A percentile compares a stretch with the other conserved stretches of the same genome.
phyloP scores from a whole-genome alignment of 1,140 invertebrate species.

The Tetragonula clypearis region DNA sequence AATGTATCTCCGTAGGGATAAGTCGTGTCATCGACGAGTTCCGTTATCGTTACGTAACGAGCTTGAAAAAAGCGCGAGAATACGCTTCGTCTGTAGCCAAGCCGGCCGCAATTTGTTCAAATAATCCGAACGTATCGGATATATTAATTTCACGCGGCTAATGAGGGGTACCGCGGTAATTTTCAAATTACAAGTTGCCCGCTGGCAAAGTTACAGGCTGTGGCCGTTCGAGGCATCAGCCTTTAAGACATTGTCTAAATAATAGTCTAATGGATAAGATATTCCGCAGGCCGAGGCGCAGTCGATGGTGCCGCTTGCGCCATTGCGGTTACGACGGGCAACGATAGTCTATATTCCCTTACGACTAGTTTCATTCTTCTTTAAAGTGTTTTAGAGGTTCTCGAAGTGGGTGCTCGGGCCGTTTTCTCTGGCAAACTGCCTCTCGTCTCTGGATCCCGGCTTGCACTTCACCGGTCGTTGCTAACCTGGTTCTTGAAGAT shows the following conservation, averaged over 20 bases:
- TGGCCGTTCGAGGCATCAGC: background rate
- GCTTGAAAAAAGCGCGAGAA: background rate
- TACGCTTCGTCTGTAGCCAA: too few species aligned
- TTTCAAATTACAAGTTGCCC: slow-evolving; percentile 54
- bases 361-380: slow-evolving; percentile 62
- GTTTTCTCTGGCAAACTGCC: slow-evolving; percentile 59
- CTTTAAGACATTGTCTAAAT: slow-evolving; percentile 59
- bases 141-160: slow-evolving; percentile 37
- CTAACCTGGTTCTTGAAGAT: slow-evolving; percentile 64
- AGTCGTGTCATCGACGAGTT: background rate
- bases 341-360: slow-evolving; percentile 61
- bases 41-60: slow-evolving; percentile 18
- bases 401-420: slow-evolving; percentile 58
- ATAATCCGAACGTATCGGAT: slow-evolving; percentile 24
- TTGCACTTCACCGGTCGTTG: slow-evolving; percentile 36
- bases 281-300: slow-evolving; percentile 2
- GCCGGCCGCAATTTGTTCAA: slow-evolving; percentile 7
- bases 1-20: background rate
- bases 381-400: slow-evolving; percentile 64
- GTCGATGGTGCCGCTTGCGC: slow-evolving; percentile 17
- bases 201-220: slow-evolving; percentile 14
- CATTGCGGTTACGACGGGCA: slow-evolving; percentile 32
- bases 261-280: slow-evolving; percentile 61
- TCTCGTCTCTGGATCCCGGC: slow-evolving; percentile 61
- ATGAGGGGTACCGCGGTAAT: slow-evolving; percentile 46